These are phyloP conservation scores for Odontocerum albicorne DNA, from an alignment of 2,888 invertebrate genomes.

Conservation along the genomic window DNA sequence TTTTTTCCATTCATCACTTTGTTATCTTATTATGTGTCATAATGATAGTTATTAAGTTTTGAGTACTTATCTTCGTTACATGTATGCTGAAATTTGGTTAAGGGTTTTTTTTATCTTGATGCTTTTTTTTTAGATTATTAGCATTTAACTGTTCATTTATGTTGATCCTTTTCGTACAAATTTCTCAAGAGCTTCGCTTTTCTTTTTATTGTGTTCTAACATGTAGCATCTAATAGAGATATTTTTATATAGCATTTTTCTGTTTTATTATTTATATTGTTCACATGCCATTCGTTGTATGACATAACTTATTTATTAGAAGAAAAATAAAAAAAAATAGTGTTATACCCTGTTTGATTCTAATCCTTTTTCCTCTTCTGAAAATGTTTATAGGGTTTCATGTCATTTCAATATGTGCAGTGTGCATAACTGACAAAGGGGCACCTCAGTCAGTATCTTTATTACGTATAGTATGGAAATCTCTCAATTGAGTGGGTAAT, in stretches of 20 bases:
- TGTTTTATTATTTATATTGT: conserved; percentile 52
- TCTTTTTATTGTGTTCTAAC: conserved; percentile 34
- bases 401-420: too few species aligned
- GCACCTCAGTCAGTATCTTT: too few species aligned
- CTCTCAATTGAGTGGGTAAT: too few species aligned
- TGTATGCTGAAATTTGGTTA: conserved; percentile 14
- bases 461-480: too few species aligned
- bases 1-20: conserved; percentile 13
- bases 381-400: too few species aligned
- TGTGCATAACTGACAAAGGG: too few species aligned
- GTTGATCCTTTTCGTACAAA: conserved; percentile 32
- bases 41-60: conserved; percentile 38
- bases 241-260: conserved; percentile 36
- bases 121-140: conserved; percentile 12
- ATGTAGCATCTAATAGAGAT: conserved; percentile 34
- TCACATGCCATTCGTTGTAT: conserved; percentile 58
- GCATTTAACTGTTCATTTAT: conserved; percentile 4
- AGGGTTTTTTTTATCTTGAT: conserved; percentile 15
- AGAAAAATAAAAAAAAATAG: conserved; percentile 49
- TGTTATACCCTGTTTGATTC: conserved; percentile 1
- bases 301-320: conserved; percentile 55
- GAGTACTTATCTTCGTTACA: conserved; percentile 25
- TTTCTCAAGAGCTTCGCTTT: conserved; percentile 38
- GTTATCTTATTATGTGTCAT: conserved; percentile 37
- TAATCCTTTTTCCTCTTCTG: too few species aligned